Evolutionary conservation across 2,888 invertebrate genomes (phyloP).

Genomic region (Torymus tubicola): DNA sequence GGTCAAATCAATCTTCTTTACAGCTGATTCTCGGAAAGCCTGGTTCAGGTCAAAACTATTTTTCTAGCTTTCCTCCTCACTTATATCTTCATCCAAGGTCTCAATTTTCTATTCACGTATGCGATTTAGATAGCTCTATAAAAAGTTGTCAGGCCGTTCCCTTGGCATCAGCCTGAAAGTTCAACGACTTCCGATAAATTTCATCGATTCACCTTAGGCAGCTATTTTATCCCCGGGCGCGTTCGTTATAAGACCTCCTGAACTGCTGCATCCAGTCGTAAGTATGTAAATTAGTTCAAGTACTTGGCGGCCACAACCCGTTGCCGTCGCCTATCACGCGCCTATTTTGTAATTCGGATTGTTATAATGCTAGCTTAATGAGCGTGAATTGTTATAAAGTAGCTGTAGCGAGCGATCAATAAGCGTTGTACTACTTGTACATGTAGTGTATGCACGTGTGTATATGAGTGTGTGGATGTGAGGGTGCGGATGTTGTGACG

Average conservation of each 20-base stretch:
- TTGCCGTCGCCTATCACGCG: neutral
- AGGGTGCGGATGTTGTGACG: no score
- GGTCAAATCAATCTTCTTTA: no score
- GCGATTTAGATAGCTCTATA: neutral
- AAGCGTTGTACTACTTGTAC: no score
- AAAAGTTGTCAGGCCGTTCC: neutral
- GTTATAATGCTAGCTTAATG: conserved; percentile 27
- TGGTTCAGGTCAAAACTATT: no score
- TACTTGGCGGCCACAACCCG: neutral
- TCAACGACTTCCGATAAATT: conserved; percentile 40
- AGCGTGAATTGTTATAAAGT: conserved; percentile 27
- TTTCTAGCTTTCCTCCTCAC: no score
- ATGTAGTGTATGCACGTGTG: no score
- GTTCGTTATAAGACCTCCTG: neutral
- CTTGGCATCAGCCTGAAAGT: neutral
- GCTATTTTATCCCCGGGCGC: neutral
- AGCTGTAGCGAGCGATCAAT: neutral
- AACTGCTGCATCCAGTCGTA: neutral
- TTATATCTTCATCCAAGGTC: no score
- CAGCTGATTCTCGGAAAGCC: no score
- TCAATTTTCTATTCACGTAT: neutral
- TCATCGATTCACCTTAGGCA: conserved; percentile 35
- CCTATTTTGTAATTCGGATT: conserved; percentile 32
- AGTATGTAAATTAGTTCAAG: conserved; percentile 47
- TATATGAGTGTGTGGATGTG: no score